Evolutionary conservation across 2,888 invertebrate genomes (phyloP), one percentile per base, ranked within the genome.

Genomic region (Oegoconia quadripuncta): DNA sequence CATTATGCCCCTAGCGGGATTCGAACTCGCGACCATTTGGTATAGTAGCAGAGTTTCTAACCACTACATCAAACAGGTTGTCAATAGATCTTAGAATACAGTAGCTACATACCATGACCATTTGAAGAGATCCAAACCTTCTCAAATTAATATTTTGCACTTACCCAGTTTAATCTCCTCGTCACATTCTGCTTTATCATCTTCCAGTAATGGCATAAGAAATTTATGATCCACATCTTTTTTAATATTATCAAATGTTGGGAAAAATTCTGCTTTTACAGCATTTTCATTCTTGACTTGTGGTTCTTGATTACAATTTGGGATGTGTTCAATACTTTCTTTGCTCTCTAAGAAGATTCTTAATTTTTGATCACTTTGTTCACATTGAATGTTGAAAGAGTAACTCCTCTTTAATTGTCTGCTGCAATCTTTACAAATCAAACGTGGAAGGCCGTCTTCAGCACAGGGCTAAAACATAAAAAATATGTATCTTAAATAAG

Each of bases 341-440:
- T 16, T 18, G 9, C n/a, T 14, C 31, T 64, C 50, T 34, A 76
- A 34, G 29, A 59, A 56, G 3, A 42, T 41, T 44, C 57, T 64
- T 2, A 87, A 48, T 36, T 60, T 75, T 40, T 55, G 61, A 20
- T 87, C 76, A 50, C 79, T 86, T 25, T 74, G 62, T 25, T 75
- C 74, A 44, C 86, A 86, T 48, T 66, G 73, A 15, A 70, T 42
- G 37, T 75, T 75, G 44, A 87, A 86, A n/a, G 62, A 36, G 38
- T 76, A 86, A 1, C 73, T 56, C 31, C 68, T 61, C 52, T 81
- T 84, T 1, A 87, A 56, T 34, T 77, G 77, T 22, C 70, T 65
- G 37, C 62, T 59, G 45, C 87, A 87, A 14, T 78, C 78, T 46
- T 80, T 86, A 43, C 87, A 87, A 35, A 87, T 82, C 33, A 65